Evolutionary conservation across 2,113 vertebrate species (phyloP).

Genomic region (Mesocricetus auratus): DNA sequence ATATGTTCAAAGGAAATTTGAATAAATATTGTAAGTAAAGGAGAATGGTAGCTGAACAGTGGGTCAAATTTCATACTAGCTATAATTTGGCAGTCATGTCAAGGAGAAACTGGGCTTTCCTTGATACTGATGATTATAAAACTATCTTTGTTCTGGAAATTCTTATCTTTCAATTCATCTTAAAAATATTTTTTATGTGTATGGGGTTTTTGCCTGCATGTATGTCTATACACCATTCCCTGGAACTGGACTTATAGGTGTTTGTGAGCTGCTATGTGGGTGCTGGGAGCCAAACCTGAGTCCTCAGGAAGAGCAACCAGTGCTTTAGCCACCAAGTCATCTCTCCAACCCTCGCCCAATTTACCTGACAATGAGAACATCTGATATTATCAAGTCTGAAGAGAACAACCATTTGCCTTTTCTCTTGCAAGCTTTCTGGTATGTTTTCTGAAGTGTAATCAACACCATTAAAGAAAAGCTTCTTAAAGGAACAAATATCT

Average conservation of each 20-base stretch:
- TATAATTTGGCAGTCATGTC: constrained; percentile 27
- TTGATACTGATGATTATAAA: background rate
- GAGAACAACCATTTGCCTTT: constrained; percentile 20
- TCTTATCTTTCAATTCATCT: constrained; percentile 7
- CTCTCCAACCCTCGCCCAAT: background rate
- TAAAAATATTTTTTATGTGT: background rate
- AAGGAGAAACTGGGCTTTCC: background rate
- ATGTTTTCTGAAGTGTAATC: constrained; percentile 54
- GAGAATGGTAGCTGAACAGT: constrained; percentile 11
- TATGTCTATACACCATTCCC: background rate
- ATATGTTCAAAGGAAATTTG: constrained; percentile 18
- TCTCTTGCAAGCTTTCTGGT: constrained; percentile 35
- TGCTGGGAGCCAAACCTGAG: background rate
- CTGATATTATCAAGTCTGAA: constrained; percentile 22
- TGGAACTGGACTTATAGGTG: background rate
- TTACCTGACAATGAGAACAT: constrained; percentile 42
- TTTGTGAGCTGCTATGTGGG: background rate
- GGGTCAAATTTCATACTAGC: constrained; percentile 7
- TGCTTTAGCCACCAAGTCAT: background rate
- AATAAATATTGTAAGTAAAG: constrained; percentile 39
- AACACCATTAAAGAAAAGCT: constrained; percentile 33
- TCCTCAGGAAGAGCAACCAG: background rate
- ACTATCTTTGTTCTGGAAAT: constrained; percentile 5
- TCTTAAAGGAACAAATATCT: background rate
- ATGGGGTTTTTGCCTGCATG: background rate